Percentiles rank a stretch among this genome's conserved stretches.
Evolutionary conservation across 2,113 vertebrate species (phyloP).

Genomic region (Zootoca vivipara): DNA sequence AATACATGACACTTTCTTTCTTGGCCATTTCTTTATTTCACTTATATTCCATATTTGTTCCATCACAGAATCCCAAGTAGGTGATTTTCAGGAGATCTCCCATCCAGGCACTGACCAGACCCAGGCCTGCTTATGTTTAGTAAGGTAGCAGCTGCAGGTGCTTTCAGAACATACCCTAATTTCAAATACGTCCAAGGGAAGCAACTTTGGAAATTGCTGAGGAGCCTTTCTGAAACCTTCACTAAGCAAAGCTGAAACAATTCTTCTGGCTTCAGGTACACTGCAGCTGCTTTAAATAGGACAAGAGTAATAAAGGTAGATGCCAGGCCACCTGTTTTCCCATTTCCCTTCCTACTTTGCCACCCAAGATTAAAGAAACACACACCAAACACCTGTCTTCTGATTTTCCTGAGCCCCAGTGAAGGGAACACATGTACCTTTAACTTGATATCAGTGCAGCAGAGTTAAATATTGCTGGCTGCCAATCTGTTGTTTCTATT

Average conservation of each 20-base stretch:
- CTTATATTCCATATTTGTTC: too few relatives aligned
- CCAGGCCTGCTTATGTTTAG: too few relatives aligned
- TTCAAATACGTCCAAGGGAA: background rate
- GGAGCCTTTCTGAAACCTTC: background rate
- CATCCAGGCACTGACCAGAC: too few relatives aligned
- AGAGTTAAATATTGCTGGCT: constrained; percentile 71
- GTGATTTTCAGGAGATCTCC: too few relatives aligned
- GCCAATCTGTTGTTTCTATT: constrained; percentile 68
- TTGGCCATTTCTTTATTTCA: too few relatives aligned
- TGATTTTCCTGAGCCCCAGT: constrained; percentile 43
- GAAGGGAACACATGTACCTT: constrained; percentile 45
- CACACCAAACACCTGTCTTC: constrained; percentile 32
- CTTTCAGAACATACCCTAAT: too few relatives aligned
- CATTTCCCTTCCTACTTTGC: constrained; percentile 39
- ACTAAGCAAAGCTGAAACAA: background rate
- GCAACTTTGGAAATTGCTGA: background rate
- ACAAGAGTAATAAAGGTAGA: background rate
- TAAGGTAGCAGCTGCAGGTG: too few relatives aligned
- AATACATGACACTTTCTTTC: background rate
- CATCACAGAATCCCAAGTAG: too few relatives aligned
- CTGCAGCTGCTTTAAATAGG: background rate
- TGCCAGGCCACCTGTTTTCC: background rate
- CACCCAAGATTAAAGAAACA: constrained; percentile 15
- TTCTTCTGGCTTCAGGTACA: background rate
- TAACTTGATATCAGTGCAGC: constrained; percentile 48